Evolutionary conservation across 2,797 vertebrate genomes (phyloP), one percentile per base, ranked within the genome.

Genomic region (Diplodus sargus): DNA sequence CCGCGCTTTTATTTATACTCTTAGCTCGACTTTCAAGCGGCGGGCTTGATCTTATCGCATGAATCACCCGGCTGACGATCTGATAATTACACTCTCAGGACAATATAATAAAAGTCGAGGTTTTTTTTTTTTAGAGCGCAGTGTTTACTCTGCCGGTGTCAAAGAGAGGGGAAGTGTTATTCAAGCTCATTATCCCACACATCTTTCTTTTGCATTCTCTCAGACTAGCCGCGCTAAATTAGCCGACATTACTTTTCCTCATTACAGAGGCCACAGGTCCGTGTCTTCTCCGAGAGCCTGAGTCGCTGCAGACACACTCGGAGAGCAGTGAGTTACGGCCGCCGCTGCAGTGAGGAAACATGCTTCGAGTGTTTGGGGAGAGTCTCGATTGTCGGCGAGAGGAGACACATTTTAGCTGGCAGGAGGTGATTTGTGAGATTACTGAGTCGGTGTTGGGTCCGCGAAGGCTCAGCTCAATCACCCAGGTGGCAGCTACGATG

Each of bases 1-100:
- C 65, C 1, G 61, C 70, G 70, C 75, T 90, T 28, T 28, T 91
- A 91, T 93, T 92, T 92, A 87, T 90, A 88, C 83, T 83, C 87
- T 78, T 65, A 45, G 81, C 79, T 85, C 76, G 87, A 91, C 79
- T 89, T 91, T 84, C 67, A 83, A 85, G 71, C 61, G 73, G 47
- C 79, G 69, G 74, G 68, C 78, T 83, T 77, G 74, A 88, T 86
- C 78, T 78, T 48, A 79, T 77, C 63, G 74, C 73, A 22, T 82
- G 85, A 89, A 25, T 90, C 83, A 83, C 79, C 64, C 57, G 20
- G 23, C 47, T 75, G 63, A 67, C 69, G 30, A 23, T 70, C 60
- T 61, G 39, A 78, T 79, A 81, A 84, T 78, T 74, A 57, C 62
- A 63, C 64, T 76, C 76, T 74, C 7, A 74, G 65, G 56, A 69